A percentile compares a stretch with the other conserved stretches of the same genome.
Evolutionary conservation across 2,113 vertebrate species (phyloP).

Genomic region (Puma concolor): DNA sequence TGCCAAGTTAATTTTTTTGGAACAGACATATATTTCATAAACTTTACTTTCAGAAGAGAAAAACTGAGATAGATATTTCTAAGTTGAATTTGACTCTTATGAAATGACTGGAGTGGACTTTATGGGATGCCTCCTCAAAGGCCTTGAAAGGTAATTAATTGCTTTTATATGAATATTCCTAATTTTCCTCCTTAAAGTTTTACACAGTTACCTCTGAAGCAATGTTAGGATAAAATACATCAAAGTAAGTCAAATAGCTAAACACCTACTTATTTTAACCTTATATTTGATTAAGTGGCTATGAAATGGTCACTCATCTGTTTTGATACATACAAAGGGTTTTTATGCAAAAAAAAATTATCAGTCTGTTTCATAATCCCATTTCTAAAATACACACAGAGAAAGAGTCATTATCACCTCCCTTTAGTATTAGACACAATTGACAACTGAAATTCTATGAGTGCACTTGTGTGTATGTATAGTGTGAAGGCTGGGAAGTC

Average conservation of each 20-base stretch:
- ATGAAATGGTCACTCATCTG: neutral
- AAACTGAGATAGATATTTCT: neutral
- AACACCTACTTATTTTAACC: neutral
- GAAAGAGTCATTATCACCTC: neutral
- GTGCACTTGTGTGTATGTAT: neutral
- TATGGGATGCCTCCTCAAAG: neutral
- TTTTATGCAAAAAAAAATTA: neutral
- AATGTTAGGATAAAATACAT: neutral
- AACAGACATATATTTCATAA: neutral
- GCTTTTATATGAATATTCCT: neutral
- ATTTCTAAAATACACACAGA: neutral
- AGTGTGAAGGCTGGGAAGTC: no score
- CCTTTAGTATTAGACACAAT: neutral
- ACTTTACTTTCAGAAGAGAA: neutral
- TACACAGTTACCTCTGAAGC: neutral
- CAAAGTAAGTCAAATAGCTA: neutral
- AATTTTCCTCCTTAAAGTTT: conserved; percentile 24
- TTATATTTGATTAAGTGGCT: neutral
- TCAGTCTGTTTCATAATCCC: neutral
- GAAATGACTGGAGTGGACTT: neutral
- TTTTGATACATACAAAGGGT: neutral
- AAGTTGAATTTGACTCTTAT: neutral
- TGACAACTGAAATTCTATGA: neutral
- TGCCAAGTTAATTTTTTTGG: neutral
- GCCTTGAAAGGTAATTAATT: neutral